phyloP scores from a whole-genome alignment of 2,113 vertebrate genomes.

The Malaclemys terrapin region DNA sequence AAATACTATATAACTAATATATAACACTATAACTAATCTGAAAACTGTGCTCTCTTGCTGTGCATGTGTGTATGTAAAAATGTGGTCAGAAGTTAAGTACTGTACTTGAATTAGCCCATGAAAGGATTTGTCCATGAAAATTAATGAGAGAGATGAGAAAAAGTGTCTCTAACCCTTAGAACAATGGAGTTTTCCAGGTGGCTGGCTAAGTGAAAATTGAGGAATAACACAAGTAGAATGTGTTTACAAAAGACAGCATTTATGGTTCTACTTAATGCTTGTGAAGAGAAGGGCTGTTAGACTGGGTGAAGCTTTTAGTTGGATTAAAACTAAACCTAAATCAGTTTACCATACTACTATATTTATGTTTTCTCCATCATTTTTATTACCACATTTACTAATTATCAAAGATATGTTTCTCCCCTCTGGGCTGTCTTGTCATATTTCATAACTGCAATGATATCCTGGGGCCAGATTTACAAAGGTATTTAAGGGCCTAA shows the following conservation, averaged over 20 bases:
- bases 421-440: not conserved
- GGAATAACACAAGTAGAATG: too few relatives aligned
- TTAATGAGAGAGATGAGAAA: not conserved
- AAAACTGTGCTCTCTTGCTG: not conserved
- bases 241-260: not conserved
- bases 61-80: not conserved
- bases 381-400: not conserved
- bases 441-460: not conserved
- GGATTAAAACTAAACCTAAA: not conserved
- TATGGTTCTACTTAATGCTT: not conserved
- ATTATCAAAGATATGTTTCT: not conserved
- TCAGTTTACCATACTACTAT: not conserved
- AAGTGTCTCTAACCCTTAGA: not conserved
- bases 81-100: fast-evolving
- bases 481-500: not conserved
- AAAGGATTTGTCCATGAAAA: not conserved
- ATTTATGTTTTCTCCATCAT: not conserved
- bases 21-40: not conserved
- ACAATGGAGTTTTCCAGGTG: not conserved
- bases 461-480: not conserved
- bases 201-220: not conserved
- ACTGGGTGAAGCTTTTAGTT: not conserved
- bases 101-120: not conserved
- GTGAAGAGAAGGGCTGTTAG: not conserved
- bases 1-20: not conserved